These are phyloP conservation scores for Bombus haemorrhoidalis DNA, from an alignment of 1,140 invertebrate species.

Conservation along the genomic window DNA sequence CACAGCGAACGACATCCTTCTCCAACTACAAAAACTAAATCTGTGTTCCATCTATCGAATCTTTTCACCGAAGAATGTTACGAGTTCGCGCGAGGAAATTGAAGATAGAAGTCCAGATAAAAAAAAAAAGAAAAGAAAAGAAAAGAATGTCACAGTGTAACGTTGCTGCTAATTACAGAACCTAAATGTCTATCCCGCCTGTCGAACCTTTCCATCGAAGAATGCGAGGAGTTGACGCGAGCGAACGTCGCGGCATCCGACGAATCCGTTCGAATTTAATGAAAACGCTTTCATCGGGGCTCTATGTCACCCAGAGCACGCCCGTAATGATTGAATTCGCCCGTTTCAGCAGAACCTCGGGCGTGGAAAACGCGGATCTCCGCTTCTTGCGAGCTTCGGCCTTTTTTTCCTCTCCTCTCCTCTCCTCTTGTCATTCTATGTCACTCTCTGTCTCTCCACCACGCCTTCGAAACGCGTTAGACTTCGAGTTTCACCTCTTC, in stretches of 20 bases:
- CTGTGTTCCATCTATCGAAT: too few species aligned
- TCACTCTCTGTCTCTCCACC: background rate
- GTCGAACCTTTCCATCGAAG: too few species aligned
- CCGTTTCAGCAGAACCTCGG: conserved; percentile 58
- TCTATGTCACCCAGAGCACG: background rate
- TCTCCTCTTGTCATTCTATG: background rate
- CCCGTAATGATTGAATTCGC: conserved; percentile 52
- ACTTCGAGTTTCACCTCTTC: conserved; percentile 55
- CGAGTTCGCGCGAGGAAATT: too few species aligned
- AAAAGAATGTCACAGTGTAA: too few species aligned
- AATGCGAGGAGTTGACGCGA: too few species aligned
- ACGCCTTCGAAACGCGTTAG: background rate
- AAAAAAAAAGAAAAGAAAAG: too few species aligned
- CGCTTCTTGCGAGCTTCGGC: conserved; percentile 27
- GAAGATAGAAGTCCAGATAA: too few species aligned
- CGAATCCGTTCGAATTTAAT: conserved; percentile 42
- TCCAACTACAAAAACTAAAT: too few species aligned
- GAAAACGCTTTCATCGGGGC: conserved; percentile 51
- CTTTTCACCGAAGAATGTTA: too few species aligned
- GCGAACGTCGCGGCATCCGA: background rate
- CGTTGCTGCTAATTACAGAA: too few species aligned
- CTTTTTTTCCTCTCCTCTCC: conserved; percentile 15
- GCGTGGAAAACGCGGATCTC: conserved; percentile 60
- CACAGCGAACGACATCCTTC: too few species aligned
- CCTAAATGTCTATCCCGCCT: too few species aligned